A percentile compares a stretch with the other conserved stretches of the same genome.
Conservation (phyloP, 1,140 invertebrate species). For the Pseudomyrmex cubaensis region DNA sequence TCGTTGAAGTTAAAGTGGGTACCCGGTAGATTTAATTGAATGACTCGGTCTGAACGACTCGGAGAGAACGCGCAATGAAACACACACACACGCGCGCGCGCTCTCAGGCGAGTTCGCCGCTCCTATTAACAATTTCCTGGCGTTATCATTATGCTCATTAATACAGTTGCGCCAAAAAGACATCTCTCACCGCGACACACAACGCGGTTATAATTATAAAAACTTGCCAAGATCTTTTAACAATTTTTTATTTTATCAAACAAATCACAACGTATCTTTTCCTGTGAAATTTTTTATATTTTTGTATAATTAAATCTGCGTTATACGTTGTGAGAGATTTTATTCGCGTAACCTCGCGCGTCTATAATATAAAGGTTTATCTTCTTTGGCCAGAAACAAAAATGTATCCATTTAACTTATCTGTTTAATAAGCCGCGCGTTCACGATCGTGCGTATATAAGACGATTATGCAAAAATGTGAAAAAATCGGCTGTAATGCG, state of each 20-base stretch:
- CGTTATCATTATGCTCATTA: constrained; percentile 23
- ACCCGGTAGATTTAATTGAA: constrained; percentile 60
- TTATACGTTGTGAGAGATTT: background rate
- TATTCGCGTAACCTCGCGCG: background rate
- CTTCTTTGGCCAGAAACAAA: background rate
- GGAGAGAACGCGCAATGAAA: background rate
- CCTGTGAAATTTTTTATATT: too few relatives aligned
- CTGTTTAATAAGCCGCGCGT: background rate
- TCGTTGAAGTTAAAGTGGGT: constrained; percentile 56
- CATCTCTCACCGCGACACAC: background rate
- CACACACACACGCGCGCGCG: too few relatives aligned
- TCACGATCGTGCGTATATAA: background rate
- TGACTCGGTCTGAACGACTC: constrained; percentile 42
- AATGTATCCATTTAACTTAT: background rate
- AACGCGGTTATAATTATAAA: background rate
- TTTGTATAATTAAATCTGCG: background rate
- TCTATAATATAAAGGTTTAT: background rate
- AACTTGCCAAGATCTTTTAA: background rate
- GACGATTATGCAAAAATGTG: constrained; percentile 18
- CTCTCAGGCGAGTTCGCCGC: constrained; percentile 13
- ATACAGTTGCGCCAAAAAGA: constrained; percentile 4
- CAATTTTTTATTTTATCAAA: background rate
- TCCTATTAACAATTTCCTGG: constrained; percentile 40
- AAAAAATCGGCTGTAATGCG: background rate
- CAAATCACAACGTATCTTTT: too few relatives aligned